Conservation (phyloP, 2,888 invertebrate species). For the Sympetrum striolatum region DNA sequence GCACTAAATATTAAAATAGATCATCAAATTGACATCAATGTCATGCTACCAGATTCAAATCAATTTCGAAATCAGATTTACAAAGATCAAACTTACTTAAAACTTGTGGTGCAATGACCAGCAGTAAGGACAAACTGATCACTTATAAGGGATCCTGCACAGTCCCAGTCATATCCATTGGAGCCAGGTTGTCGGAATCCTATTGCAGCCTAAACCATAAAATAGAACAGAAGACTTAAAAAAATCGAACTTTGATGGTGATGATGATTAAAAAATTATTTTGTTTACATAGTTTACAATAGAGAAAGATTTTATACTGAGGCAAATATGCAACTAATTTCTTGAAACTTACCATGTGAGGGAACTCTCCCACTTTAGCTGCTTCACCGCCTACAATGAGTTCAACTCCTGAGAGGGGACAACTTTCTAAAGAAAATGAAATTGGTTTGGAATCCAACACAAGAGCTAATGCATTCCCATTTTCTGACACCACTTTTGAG, state of each 20-base stretch:
- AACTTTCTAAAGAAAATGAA: conserved; percentile 45
- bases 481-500: conserved; percentile 5
- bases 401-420: conserved; percentile 46
- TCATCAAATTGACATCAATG: too few species aligned
- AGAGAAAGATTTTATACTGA: too few species aligned
- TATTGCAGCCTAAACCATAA: conserved; percentile 48
- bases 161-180: conserved; percentile 46
- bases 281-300: too few species aligned
- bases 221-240: too few species aligned
- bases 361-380: conserved; percentile 65
- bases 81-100: not conserved
- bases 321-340: too few species aligned
- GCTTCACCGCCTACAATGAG: conserved; percentile 66
- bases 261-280: too few species aligned
- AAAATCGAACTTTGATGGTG: too few species aligned
- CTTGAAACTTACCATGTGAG: conserved; percentile 65
- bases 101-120: conserved; percentile 49
- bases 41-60: too few species aligned
- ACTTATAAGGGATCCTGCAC: conserved; percentile 51
- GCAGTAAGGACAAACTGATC: conserved; percentile 50
- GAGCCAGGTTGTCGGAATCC: conserved; percentile 46
- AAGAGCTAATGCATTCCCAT: conserved; percentile 44
- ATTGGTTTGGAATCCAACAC: conserved; percentile 46
- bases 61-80: too few species aligned
- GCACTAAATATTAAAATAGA: too few species aligned